Evolutionary conservation across 53 echinoderm and acorn worm genomes (phyloP), one percentile per base, ranked within the genome.

Genomic region (Actinopyga echinites): DNA sequence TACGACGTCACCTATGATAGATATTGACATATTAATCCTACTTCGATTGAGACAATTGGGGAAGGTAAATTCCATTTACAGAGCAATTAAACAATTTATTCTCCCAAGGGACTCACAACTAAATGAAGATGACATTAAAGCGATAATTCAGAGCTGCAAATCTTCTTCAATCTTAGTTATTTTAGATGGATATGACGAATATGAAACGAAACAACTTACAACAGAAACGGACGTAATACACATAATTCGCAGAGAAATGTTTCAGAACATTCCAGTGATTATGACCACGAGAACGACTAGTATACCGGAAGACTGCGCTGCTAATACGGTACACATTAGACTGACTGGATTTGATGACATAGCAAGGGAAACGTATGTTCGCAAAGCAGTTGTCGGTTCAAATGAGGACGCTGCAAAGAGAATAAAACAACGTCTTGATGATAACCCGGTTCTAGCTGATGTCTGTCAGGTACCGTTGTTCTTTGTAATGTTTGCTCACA

Each of bases 181-280:
- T 24, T 34, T 71, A n/a, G 71, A 71, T 42, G 71, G 71, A 3
- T 71, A 35, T 34, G 71, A 71, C 24, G 71, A 71, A 42, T 38
- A 23, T 8, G 40, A 40, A 22, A 12, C 25, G 10, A 71, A 23
- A 8, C 24, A 23, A 8, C 19, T 13, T 44, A 42, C 40, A 0
- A 25, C 25, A 7, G 42, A 71, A 1, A 71, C 23, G 11, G 71
- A 71, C 26, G 15, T 71, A 23, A 23, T 23, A n/a, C 40, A 71
- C 43, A 71, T 71, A 9, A 25, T 71, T 24, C 19, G 43, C 3
- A 71, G 71, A 71, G 44, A 26, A 42, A 38, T 71, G 71, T 71
- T 71, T 71, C 71, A 71, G 44, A 17, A 71, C 11, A 42, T 9
- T 44, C 71, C 40, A 34, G 43, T 71, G 23, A 44, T 71, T 26